phyloP scores from a whole-genome alignment of 2,888 invertebrate genomes.

The Ellobium chinense region DNA sequence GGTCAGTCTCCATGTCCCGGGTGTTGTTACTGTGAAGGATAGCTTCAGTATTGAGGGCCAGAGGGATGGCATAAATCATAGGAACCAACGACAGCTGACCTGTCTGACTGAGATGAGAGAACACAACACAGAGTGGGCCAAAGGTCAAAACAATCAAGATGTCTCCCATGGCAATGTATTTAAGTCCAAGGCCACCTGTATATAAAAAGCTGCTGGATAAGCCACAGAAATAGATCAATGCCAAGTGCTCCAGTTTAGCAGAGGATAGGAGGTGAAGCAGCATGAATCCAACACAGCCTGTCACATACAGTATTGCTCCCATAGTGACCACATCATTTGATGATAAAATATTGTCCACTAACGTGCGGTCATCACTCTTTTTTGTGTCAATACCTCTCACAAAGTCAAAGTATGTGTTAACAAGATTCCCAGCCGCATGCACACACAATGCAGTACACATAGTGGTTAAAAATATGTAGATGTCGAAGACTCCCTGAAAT shows the following conservation, averaged over 20 bases:
- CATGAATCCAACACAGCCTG: slow-evolving; percentile 91
- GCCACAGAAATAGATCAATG: slow-evolving; percentile 96
- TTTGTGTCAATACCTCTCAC: slow-evolving; percentile 93
- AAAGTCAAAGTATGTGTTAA: slow-evolving; percentile 97
- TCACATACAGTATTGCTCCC: slow-evolving; percentile 91
- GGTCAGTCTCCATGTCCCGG: slow-evolving; percentile 92
- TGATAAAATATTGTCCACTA: slow-evolving; percentile 94
- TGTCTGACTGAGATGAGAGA: slow-evolving; percentile 95
- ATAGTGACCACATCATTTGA: slow-evolving; percentile 92
- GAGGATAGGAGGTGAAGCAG: slow-evolving; percentile 89
- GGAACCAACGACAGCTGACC: slow-evolving; percentile 93
- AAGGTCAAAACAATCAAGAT: slow-evolving; percentile 94
- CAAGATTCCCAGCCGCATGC: slow-evolving; percentile 97
- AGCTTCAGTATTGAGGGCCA: slow-evolving; percentile 96
- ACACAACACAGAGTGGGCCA: slow-evolving; percentile 95
- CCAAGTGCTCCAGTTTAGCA: slow-evolving; percentile 95
- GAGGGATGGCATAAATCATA: slow-evolving; percentile 94
- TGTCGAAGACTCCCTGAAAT: slow-evolving; percentile 85
- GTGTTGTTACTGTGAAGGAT: slow-evolving; percentile 97
- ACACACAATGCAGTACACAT: slow-evolving; percentile 93
- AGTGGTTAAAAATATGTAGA: slow-evolving; percentile 86
- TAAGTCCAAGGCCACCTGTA: slow-evolving; percentile 96
- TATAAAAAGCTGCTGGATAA: slow-evolving; percentile 97
- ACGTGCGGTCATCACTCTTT: slow-evolving; percentile 93
- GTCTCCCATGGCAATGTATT: slow-evolving; percentile 96